Evolutionary conservation across 2,113 vertebrate genomes (phyloP), one percentile per base, ranked within the genome.

Genomic region (Engraulis encrasicolus): DNA sequence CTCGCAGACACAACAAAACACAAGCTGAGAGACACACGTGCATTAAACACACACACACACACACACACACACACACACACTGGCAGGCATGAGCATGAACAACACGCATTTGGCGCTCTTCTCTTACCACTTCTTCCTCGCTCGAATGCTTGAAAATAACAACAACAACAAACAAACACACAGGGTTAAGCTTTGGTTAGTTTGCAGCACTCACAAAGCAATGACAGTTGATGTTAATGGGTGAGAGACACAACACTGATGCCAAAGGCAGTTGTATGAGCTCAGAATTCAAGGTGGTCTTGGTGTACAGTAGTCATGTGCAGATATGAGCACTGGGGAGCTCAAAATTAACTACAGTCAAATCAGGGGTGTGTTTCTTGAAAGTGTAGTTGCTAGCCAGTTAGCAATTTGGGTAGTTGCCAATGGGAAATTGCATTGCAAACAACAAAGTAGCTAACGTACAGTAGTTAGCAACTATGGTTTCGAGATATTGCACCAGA

Each of bases 111-210:
- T 87, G 85, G 85, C 79, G 88, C 82, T 90, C 89, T 86, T 85
- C 82, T 96, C 97, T 99, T 99, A 99, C 98, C 98, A 96, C 97
- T 96, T 98, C 97, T 45, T 98, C 98, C 94, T 97, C 95, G 78
- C n/a, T n/a, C n/a, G 91, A 38, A 94, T 96, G 97, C 98, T 99
- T 98, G 97, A 95, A 98, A 98, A 94, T 97, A 98, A 96, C 93
- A 96, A 88, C 96, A 97, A 95, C 93, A 98, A 96, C 93, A 96
- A 88, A 96, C 97, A 95, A 93, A 94, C 20, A 83, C 36, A 86
- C 4, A 81, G 82, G 89, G 93, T 93, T 90, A 95, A 83, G 93
- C 95, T 96, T 94, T 91, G 91, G 95, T 99, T 97, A 97, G 93
- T 96, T n/a, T 82, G 94, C 87, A 87, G 87, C 49, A 91, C 87